Percentiles rank a stretch among this genome's conserved stretches.
Evolutionary conservation across 2,113 vertebrate genomes (phyloP).

Genomic region (Mixornis gularis): DNA sequence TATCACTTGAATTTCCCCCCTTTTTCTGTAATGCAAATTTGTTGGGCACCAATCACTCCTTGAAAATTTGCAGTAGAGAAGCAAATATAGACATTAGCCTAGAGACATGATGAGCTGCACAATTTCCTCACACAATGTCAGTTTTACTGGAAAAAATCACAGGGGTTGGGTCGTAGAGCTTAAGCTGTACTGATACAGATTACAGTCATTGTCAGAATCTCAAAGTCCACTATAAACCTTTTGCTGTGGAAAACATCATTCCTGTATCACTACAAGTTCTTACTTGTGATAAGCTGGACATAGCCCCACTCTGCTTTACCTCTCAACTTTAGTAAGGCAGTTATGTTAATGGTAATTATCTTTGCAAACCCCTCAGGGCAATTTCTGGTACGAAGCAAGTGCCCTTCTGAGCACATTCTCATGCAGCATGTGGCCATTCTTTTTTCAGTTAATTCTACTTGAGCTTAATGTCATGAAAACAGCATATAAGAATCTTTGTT

Average conservation of each 20-base stretch:
- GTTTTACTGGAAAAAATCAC: background rate
- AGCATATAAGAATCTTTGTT: background rate
- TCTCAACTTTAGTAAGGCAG: background rate
- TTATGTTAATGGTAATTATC: background rate
- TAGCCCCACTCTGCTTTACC: background rate
- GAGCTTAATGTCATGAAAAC: background rate
- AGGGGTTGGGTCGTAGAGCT: background rate
- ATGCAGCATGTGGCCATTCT: background rate
- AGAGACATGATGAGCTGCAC: background rate
- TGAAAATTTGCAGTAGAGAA: background rate
- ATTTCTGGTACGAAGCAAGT: background rate
- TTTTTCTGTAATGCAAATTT: background rate
- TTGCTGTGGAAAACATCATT: background rate
- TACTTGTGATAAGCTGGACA: fast-evolving
- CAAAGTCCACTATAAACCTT: background rate
- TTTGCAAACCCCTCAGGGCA: background rate
- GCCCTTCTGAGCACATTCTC: background rate
- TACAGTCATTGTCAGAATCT: background rate
- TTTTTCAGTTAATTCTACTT: background rate
- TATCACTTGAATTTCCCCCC: background rate
- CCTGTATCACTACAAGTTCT: background rate
- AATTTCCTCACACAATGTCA: background rate
- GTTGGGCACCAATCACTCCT: background rate
- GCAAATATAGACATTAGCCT: background rate
- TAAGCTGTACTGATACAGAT: background rate